phyloP scores from a whole-genome alignment of 2,797 vertebrate species.

The Sebastiscus albofasciatus region DNA sequence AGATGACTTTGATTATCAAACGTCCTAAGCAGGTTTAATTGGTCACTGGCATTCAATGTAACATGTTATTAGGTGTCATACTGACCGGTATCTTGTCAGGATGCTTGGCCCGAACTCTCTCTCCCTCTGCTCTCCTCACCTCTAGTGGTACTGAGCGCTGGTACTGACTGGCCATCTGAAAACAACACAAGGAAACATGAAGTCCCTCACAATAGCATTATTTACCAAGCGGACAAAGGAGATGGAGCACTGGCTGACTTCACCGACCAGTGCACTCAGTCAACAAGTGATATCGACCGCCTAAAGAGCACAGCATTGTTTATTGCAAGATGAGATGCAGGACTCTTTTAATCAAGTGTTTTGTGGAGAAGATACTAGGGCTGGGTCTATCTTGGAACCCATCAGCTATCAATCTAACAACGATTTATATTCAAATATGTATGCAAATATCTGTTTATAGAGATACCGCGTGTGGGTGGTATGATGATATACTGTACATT shows the following conservation, averaged over 20 bases:
- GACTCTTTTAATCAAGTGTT: conserved; percentile 12
- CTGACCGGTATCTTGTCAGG: conserved; percentile 88
- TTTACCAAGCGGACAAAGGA: conserved; percentile 46
- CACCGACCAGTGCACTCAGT: conserved; percentile 26
- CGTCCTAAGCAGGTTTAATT: background rate
- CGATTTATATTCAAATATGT: background rate
- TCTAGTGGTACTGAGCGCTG: conserved; percentile 83
- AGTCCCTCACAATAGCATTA: conserved; percentile 43
- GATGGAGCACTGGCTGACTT: conserved; percentile 44
- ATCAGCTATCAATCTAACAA: background rate
- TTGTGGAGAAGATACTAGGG: background rate
- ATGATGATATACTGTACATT: background rate
- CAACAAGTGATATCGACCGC: conserved; percentile 13
- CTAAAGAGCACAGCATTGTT: conserved; percentile 18
- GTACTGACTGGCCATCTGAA: conserved; percentile 85
- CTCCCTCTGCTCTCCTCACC: conserved; percentile 86
- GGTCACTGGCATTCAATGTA: background rate
- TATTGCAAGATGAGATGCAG: background rate
- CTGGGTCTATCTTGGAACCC: background rate
- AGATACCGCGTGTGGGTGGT: background rate
- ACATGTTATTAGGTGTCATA: conserved; percentile 6
- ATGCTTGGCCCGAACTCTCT: conserved; percentile 85
- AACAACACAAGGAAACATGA: conserved; percentile 36
- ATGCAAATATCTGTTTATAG: background rate
- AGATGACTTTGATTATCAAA: background rate